Base-by-base conservation (phyloP, 2,113 vertebrate species). In the Perca flavescens region DNA sequence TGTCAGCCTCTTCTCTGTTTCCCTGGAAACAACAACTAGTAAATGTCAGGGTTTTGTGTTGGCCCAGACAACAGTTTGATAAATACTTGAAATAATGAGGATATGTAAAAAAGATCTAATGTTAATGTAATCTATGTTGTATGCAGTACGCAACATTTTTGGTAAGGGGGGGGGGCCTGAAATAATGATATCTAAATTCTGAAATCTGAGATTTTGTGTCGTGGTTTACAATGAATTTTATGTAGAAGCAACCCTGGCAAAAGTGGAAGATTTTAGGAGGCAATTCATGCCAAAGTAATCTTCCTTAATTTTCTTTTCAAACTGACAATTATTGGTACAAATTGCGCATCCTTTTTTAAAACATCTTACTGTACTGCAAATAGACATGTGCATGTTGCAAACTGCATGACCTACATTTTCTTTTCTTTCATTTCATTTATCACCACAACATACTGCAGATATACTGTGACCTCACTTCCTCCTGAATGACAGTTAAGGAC, bases 1-100 rank as follows among this genome's bases (percentile, higher is more conserved):
- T 99, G 76, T 99, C 98, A 0, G 98, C 98, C 89, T 99, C 98
- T 47, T 99, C 98, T 62, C 95, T 91, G 85, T 99, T 97, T 50
- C 98, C 98, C 98, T 99, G 94, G n/a, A 52, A 84, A 74, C 9
- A 61, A 47, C n/a, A n/a, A 50, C 21, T 6, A 17, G 75, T n/a
- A 52, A 72, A 34, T 46, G 19, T 25, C 53, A 15, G 8, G 31
- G 53, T 21, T 22, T 6, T 49, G 53, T 6, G 11, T 11, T 56
- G 2, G 28, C 15, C 16, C 53, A 21, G 11, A 58, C 36, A 58
- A 40, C 58, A 21, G 46, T 6, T 43, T 19, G 12, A 65, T 3
- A 47, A 47, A 57, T 17, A 71, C 34, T 43, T 1, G 36, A 57
- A 49, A 17, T 71, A 40, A 43, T 25, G 8, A 43, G 19, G 10